Base-by-base conservation (phyloP, 2,888 invertebrate genomes). In the Melolontha melolontha region DNA sequence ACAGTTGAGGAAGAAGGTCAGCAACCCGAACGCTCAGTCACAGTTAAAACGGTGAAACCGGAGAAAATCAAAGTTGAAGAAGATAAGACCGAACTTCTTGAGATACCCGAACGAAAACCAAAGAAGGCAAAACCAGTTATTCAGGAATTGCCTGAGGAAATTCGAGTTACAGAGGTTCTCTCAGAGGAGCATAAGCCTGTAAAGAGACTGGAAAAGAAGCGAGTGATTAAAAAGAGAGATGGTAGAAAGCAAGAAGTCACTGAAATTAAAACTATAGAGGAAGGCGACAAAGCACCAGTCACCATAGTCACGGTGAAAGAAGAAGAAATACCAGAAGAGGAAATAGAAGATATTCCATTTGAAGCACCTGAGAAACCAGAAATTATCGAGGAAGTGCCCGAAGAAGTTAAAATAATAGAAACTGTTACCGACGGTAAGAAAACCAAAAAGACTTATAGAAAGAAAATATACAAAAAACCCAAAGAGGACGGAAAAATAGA, bases 251-350 rank as follows among this genome's bases (percentile, higher is more conserved):
- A 75, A 75, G 76, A 76, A 76, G 73, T 68, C 75, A 85, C 85
- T 73, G 85, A 86, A 83, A 84, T 85, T 75, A 77, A 78, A 7
- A 82, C 79, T 0, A 77, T 82, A 41, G 83, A 84, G 72, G 84
- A 84, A 71, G 83, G 83, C 66, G 83, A 84, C 49, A 83, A 81
- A 74, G 75, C 82, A 79, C 79, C 85, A 73, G 75, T 83, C 74
- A 77, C 82, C 51, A 73, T 82, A 6, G 81, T 84, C 72, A 77
- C 82, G 47, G 79, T 80, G 67, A 75, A 82, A 50, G 83, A 84
- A 69, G 79, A 82, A 52, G 76, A 80, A 59, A 73, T 74, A 74
- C 76, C 79, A 5, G 72, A 79, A 29, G 76, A 76, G 75, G 73
- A 78, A 57, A 72, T 70, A 22, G 74, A 76, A 65, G 77, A 74